Evolutionary conservation across 2,888 invertebrate species (phyloP).

Genomic region (Hyposoter dolosus): DNA sequence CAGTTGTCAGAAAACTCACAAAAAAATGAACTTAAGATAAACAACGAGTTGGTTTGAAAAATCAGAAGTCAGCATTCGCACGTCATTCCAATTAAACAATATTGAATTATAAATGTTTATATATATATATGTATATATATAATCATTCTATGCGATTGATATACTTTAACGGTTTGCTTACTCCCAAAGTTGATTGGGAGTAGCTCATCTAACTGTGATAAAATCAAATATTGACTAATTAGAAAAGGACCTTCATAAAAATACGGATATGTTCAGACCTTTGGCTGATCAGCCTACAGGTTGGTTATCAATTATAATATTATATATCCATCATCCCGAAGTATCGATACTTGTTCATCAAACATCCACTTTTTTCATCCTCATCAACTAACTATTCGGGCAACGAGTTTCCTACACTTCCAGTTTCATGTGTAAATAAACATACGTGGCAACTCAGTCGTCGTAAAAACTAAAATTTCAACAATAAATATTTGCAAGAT

Average conservation of each 20-base stretch:
- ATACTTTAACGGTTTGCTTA: conserved; percentile 34
- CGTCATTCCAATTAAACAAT: conserved; percentile 45
- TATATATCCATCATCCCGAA: conserved; percentile 65
- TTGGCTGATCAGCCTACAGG: conserved; percentile 58
- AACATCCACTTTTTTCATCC: conserved; percentile 18
- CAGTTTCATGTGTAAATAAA: conserved; percentile 12
- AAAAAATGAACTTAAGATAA: background rate
- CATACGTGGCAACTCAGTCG: background rate
- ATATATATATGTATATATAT: conserved; percentile 10
- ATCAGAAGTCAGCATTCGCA: conserved; percentile 22
- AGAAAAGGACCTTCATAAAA: conserved; percentile 80
- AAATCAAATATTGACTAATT: conserved; percentile 70
- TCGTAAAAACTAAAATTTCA: background rate
- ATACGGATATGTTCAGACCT: conserved; percentile 79
- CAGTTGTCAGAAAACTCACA: background rate
- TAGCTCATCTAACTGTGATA: conserved; percentile 42
- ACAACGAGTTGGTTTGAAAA: background rate
- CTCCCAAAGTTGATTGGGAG: conserved; percentile 48
- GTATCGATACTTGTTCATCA: conserved; percentile 46
- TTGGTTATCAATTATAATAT: conserved; percentile 62
- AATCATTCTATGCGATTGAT: conserved; percentile 19
- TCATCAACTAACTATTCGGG: conserved; percentile 8
- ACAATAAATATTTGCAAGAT: background rate
- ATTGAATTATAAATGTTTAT: conserved; percentile 9
- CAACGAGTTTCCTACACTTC: conserved; percentile 23